Evolutionary conservation across 37 sponge, comb jelly and placozoan species (phyloP).

Genomic region (Petrosia ficiformis): DNA sequence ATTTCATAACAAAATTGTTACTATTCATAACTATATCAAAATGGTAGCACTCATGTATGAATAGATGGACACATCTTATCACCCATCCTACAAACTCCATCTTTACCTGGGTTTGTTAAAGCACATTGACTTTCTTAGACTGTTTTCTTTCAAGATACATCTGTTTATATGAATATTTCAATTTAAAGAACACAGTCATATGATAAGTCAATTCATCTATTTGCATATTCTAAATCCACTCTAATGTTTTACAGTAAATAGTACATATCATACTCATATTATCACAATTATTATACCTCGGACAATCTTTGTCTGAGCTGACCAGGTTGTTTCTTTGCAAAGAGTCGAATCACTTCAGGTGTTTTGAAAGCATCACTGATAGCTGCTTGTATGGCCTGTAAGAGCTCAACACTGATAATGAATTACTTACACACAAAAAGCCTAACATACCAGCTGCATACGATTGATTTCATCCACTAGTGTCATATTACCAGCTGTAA

Average conservation of each 20-base stretch:
- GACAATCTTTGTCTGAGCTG: constrained; percentile 87
- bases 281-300: constrained; percentile 50
- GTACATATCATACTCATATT: background rate
- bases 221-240: no score
- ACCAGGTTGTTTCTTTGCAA: constrained; percentile 96
- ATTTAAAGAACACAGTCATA: no score
- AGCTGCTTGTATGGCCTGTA: constrained; percentile 94
- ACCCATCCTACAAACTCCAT: no score
- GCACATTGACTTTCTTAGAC: no score
- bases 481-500: constrained; percentile 87
- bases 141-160: no score
- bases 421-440: background rate
- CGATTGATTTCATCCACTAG: constrained; percentile 81
- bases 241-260: background rate
- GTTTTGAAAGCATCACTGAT: constrained; percentile 98
- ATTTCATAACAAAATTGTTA: no score
- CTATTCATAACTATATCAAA: no score
- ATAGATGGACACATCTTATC: no score
- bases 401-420: background rate
- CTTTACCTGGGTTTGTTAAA: no score
- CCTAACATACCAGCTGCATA: constrained; percentile 78
- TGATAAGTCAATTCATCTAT: no score
- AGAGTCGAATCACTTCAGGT: constrained; percentile 96
- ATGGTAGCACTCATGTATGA: no score
- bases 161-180: no score